These are phyloP conservation scores for Megaceryle torquata DNA, from an alignment of 2,113 vertebrate species.

Conservation along the genomic window DNA sequence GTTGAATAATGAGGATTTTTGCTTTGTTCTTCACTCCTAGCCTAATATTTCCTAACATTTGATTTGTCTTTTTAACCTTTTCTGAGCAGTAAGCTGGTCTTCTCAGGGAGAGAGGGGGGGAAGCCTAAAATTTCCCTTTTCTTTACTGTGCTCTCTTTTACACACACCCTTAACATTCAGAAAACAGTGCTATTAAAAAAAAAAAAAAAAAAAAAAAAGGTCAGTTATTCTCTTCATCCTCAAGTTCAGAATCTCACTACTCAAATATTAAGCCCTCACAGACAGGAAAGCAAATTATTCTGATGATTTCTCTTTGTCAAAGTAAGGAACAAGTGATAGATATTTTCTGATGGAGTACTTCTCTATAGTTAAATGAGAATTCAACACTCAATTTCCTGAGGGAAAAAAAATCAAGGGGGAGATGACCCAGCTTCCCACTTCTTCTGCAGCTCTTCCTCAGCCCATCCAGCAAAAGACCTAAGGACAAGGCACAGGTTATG, in stretches of 20 bases:
- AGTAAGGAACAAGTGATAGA: background rate
- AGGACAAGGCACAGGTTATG: background rate
- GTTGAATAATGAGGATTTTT: background rate
- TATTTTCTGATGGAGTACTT: background rate
- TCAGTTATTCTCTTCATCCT: background rate
- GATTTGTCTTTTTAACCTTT: background rate
- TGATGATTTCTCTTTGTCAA: background rate
- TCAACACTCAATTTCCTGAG: background rate
- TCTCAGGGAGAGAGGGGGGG: background rate
- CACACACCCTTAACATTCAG: fast-evolving
- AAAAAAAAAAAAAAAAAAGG: background rate
- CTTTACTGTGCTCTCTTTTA: background rate
- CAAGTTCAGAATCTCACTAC: background rate
- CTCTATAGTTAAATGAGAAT: background rate
- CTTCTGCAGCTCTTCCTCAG: background rate
- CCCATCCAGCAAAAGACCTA: background rate
- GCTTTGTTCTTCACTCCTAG: background rate
- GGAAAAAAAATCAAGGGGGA: background rate
- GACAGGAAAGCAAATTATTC: background rate
- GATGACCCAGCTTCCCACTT: background rate
- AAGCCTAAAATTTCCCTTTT: background rate
- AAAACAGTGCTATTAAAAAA: background rate
- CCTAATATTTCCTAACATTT: background rate
- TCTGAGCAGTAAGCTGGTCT: background rate
- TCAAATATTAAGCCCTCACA: background rate